Base-by-base conservation (phyloP, 2,888 invertebrate genomes). In the Scaptomyza cyrtandrae region DNA sequence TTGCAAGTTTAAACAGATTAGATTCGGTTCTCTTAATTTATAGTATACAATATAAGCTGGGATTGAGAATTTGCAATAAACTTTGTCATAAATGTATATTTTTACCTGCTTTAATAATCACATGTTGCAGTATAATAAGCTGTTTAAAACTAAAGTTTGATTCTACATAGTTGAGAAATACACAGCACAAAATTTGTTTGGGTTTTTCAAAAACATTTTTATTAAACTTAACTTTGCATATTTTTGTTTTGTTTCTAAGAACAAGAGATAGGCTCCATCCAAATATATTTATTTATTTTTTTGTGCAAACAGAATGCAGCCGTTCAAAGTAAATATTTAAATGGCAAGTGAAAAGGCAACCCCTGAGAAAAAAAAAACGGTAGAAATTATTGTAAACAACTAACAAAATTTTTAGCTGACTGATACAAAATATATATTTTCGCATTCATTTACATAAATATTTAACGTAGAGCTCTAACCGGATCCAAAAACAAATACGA, bases 301-400 rank as follows among this genome's bases (percentile, higher is more conserved):
- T 66, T 50, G 57, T 64, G 53, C 54, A 78, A 81, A 80, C 80
- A 71, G 61, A 71, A 52, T 13, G 57, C 48, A 39, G 60, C 37
- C 46, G 56, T 58, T 58, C 52, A 70, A 65, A 49, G 48, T 16
- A 65, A 70, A 69, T 45, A 74, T 56, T 71, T 37, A 24, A 50
- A 31, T 56, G 52, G 43, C 43, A 74, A 50, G 57, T 54, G 27
- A 11, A 24, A 56, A 1, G 7, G 14, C 54, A 58, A 33, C 14
- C 13, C 35, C 6, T n/a, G 9, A 24, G 11, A 10, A 29, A 10
- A 24, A 16, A 52, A 39, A 43, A 62, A 24, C 3, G 6, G 16
- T 9, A 7, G 31, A 50, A 24, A 45, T 29, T 27, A 37, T 24
- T 24, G 24, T 24, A 24, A 24, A 24, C 24, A 24, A 24, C 24